Base-by-base conservation (phyloP, 2,888 invertebrate genomes). In the Drosophila prostipennis region DNA sequence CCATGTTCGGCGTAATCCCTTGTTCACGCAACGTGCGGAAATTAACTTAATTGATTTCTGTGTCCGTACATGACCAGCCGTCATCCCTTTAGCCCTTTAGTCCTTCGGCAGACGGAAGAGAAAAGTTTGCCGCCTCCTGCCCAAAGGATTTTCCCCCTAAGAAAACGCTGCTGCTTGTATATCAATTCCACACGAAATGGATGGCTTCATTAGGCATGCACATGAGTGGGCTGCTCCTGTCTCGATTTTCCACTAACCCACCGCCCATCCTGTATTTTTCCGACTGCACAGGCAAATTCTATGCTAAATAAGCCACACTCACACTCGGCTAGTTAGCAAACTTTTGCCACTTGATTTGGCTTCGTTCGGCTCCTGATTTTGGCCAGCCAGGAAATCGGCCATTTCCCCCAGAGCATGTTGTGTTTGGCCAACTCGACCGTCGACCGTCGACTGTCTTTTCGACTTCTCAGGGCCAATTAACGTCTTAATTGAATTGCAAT, bases 41-140 rank as follows among this genome's bases (percentile, higher is more conserved):
- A 91, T 91, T 90, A 87, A 91, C 82, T 90, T 90, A 91, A 91
- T 91, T 91, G 91, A 91, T 91, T 91, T 89, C 86, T 81, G 74
- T 87, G 76, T 74, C 69, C 74, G 90, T 73, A 90, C 91, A 91
- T 91, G 89, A 83, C 84, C 86, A 85, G 76, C 78, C 70, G 72
- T 71, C 72, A 58, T 61, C 39, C 42, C 40, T 19, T 39, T 45
- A 32, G 61, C 23, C 61, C 46, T 29, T 29, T 29, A 29, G 29
- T 29, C 42, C 46, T 19, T 40, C 36, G 37, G 58, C 34, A 16
- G 16, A 16, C 46, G 61, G 53, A 46, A 59, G 76, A 63, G 46
- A 46, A 61, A 80, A 76, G 46, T 80, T 77, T 80, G 36, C 55
- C 46, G 48, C 42, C 52, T 16, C 42, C 52, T 16, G 32, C 53